Evolutionary conservation across 1,140 invertebrate genomes (phyloP), one percentile per base, ranked within the genome.

Genomic region (Leptinotarsa undecemlineata): DNA sequence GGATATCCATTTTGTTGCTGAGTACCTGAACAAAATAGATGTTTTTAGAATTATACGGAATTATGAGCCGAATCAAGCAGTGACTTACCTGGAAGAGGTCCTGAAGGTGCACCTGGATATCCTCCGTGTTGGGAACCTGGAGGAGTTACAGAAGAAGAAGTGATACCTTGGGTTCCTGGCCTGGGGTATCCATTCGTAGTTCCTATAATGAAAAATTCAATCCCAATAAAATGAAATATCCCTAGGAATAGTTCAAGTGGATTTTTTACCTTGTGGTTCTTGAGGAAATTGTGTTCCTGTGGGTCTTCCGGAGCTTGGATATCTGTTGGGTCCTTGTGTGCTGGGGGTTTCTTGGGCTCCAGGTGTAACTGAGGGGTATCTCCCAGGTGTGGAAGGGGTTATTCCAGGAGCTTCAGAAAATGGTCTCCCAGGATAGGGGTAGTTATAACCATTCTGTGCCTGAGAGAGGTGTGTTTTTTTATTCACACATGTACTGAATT

Each of bases 391-490:
- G 26, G 51, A 20, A 33, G 72, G 26, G 72, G 72, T 60, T 51
- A 26, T 69, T 48, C 20, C 51, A 23, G n/a, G 17, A 57, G 57
- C 33, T 48, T 23, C 51, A 42, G 42, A n/a, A 71, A 71, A 71
- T n/a, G 88, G 86, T 73, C 85, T 85, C 23, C 85, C 81, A 4
- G 89, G 89, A 78, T 85, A 85, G 73, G 88, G 86, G 79, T 90
- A 90, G 67, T 87, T 87, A 75, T 90, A 90, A 8, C 88, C 88
- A 83, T 89, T 86, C 74, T 82, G 81, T n/a, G 72, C 78, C 79
- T 81, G 20, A 19, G 63, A 23, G 20, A 23, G 0, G 13, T 11
- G 33, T 42, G 26, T 8, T 33, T 42, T 26, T 42, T 42, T 11
- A 42, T 42, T 42, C 8, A 42, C 8, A 42, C 8, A 42, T 42